Evolutionary conservation across 2,888 invertebrate genomes (phyloP), one percentile per base, ranked within the genome.

Genomic region (Lucinisca nassula): DNA sequence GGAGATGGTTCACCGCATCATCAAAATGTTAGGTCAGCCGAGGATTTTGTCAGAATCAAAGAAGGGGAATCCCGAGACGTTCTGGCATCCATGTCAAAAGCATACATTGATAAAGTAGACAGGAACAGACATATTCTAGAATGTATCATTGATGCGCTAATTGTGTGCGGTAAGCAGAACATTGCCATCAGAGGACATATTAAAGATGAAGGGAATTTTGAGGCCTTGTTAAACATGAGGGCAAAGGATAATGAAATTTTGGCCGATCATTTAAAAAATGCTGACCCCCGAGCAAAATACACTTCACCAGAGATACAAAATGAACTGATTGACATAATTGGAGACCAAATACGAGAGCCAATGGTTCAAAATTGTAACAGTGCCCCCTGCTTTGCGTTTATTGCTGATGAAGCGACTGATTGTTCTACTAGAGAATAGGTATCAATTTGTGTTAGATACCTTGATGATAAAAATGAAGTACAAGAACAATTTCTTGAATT

Each of bases 131-230:
- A 72, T 3, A 80, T 72, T 17, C 49, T 80, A 37, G 35, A 35
- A 72, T 72, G 51, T n/a, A 80, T 80, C 24, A 38, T 80, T 21
- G 72, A 80, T 2, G 51, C 73, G 17, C 35, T 80, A 32, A 82
- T 82, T 30, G 4, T 82, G 8, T 82, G 82, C 77, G 82, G 82
- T 10, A 82, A 55, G n/a, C 77, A 77, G 27, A 55, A 37, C 17
- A n/a, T 82, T 51, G 38, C 78, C 0, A 17, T 84, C 17, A 79
- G 84, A 58, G 84, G 84, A 30, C 84, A 84, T 61, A n/a, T 2
- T n/a, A 38, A 83, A 21, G 73, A 55, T 2, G 45, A 35, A 55
- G 75, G 75, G 12, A 82, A 82, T 35, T 75, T 82, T 40, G n/a
- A 24, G 12, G 40, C 61, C 6, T n/a, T 82, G 17, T 32, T 75